phyloP scores from a whole-genome alignment of 2,113 vertebrate genomes.

The Lipotes vexillifer region DNA sequence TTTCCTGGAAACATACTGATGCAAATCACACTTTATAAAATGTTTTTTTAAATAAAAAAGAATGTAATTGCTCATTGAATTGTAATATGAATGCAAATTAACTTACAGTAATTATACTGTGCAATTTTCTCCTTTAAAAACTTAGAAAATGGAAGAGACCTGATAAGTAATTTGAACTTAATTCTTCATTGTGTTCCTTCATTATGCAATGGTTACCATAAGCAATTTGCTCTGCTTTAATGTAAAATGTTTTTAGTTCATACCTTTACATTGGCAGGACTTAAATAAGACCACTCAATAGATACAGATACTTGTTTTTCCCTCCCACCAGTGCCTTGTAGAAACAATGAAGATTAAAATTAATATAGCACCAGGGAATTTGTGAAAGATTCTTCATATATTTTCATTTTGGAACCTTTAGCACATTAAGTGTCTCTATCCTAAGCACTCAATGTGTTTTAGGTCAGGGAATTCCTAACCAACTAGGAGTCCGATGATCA shows the following conservation, averaged over 20 bases:
- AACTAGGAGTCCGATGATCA: background rate
- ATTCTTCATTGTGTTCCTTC: slow-evolving; percentile 82
- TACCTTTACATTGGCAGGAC: slow-evolving; percentile 69
- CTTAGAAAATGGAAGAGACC: slow-evolving; percentile 83
- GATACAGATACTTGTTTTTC: slow-evolving; percentile 10
- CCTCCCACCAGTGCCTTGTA: background rate
- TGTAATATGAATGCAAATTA: slow-evolving; percentile 88
- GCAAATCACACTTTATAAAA: slow-evolving; percentile 79
- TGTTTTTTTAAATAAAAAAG: slow-evolving; percentile 81
- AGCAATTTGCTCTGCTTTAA: slow-evolving; percentile 80
- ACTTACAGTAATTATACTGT: slow-evolving; percentile 84
- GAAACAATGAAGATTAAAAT: slow-evolving; percentile 53
- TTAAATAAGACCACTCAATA: slow-evolving; percentile 47
- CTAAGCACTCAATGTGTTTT: background rate
- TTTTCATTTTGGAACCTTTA: slow-evolving; percentile 45
- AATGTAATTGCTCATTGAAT: slow-evolving; percentile 79
- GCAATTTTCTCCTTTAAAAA: slow-evolving; percentile 83
- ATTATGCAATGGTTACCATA: slow-evolving; percentile 82
- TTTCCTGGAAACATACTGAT: slow-evolving; percentile 72
- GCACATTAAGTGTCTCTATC: background rate
- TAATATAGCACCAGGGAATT: background rate
- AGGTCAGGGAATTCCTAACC: background rate
- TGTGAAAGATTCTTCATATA: slow-evolving; percentile 16
- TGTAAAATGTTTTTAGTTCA: slow-evolving; percentile 73
- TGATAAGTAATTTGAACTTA: slow-evolving; percentile 81